Evolutionary conservation across 1,140 invertebrate genomes (phyloP).

Genomic region (Prorops nasuta): DNA sequence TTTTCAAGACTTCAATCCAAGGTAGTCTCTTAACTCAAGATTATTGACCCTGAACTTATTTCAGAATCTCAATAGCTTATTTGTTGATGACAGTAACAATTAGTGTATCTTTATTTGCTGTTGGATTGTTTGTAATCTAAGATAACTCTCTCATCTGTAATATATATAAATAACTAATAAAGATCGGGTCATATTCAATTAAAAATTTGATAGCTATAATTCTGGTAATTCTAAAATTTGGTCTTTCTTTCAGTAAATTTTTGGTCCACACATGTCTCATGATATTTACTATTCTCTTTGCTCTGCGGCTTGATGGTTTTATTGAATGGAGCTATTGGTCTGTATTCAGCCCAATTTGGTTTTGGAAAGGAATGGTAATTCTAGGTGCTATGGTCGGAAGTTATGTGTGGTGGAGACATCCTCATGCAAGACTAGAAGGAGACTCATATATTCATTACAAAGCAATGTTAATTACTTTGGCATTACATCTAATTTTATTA

Average conservation of each 20-base stretch:
- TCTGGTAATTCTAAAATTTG: conserved; percentile 16
- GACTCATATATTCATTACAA: conserved; percentile 96
- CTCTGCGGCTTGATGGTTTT: conserved; percentile 82
- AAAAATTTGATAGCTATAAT: background rate
- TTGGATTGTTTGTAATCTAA: too few species aligned
- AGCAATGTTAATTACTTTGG: conserved; percentile 93
- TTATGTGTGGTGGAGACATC: conserved; percentile 92
- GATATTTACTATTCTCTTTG: conserved; percentile 86
- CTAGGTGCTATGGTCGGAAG: conserved; percentile 85
- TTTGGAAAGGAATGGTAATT: conserved; percentile 93
- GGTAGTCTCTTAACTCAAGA: conserved; percentile 57
- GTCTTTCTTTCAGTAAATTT: conserved; percentile 81
- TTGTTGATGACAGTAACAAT: too few species aligned
- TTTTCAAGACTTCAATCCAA: conserved; percentile 91
- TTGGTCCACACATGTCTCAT: conserved; percentile 90
- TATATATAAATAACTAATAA: too few species aligned
- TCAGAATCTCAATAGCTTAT: too few species aligned
- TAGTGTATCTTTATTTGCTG: too few species aligned
- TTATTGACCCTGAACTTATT: background rate
- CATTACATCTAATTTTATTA: conserved; percentile 87
- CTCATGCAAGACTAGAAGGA: conserved; percentile 85
- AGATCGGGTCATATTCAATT: background rate
- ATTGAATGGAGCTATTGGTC: conserved; percentile 93
- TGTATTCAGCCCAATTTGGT: conserved; percentile 92
- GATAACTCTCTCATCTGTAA: too few species aligned